Base-by-base conservation (phyloP, 1,140 invertebrate species). In the Leptoteleia sp. region DNA sequence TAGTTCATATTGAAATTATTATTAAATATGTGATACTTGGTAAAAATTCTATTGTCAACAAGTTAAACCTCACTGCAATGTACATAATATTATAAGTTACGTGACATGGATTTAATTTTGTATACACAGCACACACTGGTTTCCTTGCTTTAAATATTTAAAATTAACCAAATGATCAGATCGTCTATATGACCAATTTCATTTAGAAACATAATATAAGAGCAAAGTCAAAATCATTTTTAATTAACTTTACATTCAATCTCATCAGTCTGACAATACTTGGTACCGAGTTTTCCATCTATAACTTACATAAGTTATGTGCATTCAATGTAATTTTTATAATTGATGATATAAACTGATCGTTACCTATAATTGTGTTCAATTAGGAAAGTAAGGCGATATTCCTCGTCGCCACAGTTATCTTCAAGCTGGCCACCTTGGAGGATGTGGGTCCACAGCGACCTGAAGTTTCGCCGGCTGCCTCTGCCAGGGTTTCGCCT, bases 371-470 rank as follows among this genome's bases (percentile, higher is more conserved):
- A 16, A 35, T 35, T 62, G 54, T 42, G 4, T 61, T 9, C 76
- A 42, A 62, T 13, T 50, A 89, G 87, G 82, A 87, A 83, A 81
- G 87, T 83, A 83, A 88, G 87, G 85, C 88, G 88, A 88, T 86
- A 83, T 80, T 80, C 61, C 80, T 87, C 83, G 84, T 89, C 88
- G 88, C 88, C 86, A 85, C 82, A 88, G 87, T 75, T 81, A 64
- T 81, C 83, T 89, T 83, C 88, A 91, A 91, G 82, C 91, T 91
- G 91, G 91, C 91, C 88, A 88, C 90, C 90, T 87, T 90, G 85
- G 89, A 91, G 83, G 89, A 90, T 89, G 88, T 87, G 87, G 88
- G 88, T 88, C 90, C 89, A 82, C 87, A 88, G 81, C 84, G 89
- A 84, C 87, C 90, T 87, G 90, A 87, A 84, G 77, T 84, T 45